phyloP scores from a whole-genome alignment of 2,888 invertebrate species.

The Eilema caniola region DNA sequence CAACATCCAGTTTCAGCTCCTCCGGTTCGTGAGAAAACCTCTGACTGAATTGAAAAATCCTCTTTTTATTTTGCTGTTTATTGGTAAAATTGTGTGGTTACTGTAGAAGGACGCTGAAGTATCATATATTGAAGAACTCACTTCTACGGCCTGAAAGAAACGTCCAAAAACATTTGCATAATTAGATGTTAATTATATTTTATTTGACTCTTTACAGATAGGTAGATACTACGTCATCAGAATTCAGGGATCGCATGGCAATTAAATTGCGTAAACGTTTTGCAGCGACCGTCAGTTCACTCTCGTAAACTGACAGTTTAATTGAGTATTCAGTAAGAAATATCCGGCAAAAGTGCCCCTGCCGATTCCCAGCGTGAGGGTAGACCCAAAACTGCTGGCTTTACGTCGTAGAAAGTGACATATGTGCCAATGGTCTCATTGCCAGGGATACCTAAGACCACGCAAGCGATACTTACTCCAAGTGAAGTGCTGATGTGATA shows the following conservation, averaged over 20 bases:
- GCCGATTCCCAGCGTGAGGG: too few relatives aligned
- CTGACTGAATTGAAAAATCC: slow-evolving; percentile 75
- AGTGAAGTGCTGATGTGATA: slow-evolving; percentile 76
- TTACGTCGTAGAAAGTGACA: too few relatives aligned
- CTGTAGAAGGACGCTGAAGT: slow-evolving; percentile 79
- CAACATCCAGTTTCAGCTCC: slow-evolving; percentile 52
- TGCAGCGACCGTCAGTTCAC: too few relatives aligned
- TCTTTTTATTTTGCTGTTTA: slow-evolving; percentile 67
- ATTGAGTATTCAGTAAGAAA: too few relatives aligned
- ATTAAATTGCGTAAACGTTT: neutral
- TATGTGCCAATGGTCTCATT: too few relatives aligned
- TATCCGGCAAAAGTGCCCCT: too few relatives aligned
- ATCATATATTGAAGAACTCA: slow-evolving; percentile 76
- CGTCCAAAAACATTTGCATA: neutral
- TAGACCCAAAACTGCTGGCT: too few relatives aligned
- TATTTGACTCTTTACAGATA: too few relatives aligned
- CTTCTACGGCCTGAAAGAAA: slow-evolving; percentile 69
- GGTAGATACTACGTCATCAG: too few relatives aligned
- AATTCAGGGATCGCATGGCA: too few relatives aligned
- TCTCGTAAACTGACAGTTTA: too few relatives aligned
- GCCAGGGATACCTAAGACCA: too few relatives aligned
- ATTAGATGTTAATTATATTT: neutral
- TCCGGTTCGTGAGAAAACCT: slow-evolving; percentile 67
- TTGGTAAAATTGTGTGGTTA: slow-evolving; percentile 69
- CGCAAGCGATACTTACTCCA: slow-evolving; percentile 61